Conservation (phyloP, 2,113 vertebrate species). For the Promerops cafer region DNA sequence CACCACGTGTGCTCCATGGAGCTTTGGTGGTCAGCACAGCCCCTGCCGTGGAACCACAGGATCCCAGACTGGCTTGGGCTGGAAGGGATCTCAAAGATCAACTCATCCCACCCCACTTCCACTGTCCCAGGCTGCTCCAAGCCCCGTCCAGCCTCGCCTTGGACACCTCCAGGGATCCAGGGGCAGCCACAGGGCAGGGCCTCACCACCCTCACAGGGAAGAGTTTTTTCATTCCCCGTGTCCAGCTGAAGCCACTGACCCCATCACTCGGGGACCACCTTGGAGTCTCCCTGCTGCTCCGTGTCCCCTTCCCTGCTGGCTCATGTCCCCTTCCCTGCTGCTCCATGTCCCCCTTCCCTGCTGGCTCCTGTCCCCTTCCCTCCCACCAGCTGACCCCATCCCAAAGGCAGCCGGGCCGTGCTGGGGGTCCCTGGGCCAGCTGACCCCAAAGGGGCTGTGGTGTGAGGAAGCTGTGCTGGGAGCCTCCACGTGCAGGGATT, state of each 20-base stretch:
- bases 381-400: not conserved
- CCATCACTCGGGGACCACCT: no score
- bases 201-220: not conserved
- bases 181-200: not conserved
- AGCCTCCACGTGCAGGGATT: no score
- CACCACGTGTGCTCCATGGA: fast-evolving
- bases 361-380: not conserved
- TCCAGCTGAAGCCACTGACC: not conserved
- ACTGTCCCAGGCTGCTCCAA: not conserved
- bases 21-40: not conserved
- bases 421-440: not conserved
- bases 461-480: not conserved
- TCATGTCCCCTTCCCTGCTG: not conserved
- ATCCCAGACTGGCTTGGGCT: not conserved
- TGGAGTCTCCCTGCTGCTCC: not conserved
- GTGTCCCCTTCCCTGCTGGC: not conserved
- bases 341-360: not conserved
- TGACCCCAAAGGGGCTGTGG: not conserved
- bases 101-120: not conserved
- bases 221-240: not conserved
- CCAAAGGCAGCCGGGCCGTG: not conserved
- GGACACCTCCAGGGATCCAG: not conserved
- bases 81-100: not conserved
- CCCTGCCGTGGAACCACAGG: not conserved
- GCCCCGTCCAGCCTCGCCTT: not conserved